These are phyloP conservation scores for Belgica antarctica DNA, from an alignment of 2,888 invertebrate species.

Conservation along the genomic window DNA sequence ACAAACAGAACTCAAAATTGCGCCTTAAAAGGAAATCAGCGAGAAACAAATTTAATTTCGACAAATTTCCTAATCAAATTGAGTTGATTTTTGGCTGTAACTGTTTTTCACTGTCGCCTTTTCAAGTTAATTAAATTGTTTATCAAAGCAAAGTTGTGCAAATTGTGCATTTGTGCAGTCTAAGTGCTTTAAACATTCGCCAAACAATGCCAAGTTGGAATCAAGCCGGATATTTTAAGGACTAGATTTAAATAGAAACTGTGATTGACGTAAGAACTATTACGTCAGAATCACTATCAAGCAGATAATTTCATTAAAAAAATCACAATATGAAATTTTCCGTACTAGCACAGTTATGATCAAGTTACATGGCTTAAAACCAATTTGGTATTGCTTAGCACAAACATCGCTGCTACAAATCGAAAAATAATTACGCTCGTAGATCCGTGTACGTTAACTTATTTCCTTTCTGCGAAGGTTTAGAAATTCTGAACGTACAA, in stretches of 20 bases:
- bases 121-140: slow-evolving; percentile 24
- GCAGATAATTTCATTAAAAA: too few species aligned
- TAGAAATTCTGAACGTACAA: not conserved
- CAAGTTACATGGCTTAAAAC: too few species aligned
- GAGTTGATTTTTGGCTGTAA: too few species aligned
- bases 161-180: slow-evolving; percentile 17
- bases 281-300: too few species aligned
- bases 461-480: too few species aligned
- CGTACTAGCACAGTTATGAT: too few species aligned
- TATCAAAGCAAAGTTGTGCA: slow-evolving; percentile 1
- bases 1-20: not conserved
- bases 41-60: not conserved
- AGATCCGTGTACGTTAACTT: not conserved
- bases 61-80: not conserved
- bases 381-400: too few species aligned
- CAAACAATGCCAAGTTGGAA: too few species aligned
- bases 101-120: slow-evolving; percentile 4
- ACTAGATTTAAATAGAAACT: too few species aligned
- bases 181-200: not conserved
- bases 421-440: slow-evolving; percentile 6
- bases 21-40: not conserved
- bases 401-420: slow-evolving; percentile 3
- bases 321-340: too few species aligned
- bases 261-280: too few species aligned
- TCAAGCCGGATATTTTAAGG: too few species aligned